phyloP scores from a whole-genome alignment of 1,140 invertebrate genomes.

The Bombus superbus region DNA sequence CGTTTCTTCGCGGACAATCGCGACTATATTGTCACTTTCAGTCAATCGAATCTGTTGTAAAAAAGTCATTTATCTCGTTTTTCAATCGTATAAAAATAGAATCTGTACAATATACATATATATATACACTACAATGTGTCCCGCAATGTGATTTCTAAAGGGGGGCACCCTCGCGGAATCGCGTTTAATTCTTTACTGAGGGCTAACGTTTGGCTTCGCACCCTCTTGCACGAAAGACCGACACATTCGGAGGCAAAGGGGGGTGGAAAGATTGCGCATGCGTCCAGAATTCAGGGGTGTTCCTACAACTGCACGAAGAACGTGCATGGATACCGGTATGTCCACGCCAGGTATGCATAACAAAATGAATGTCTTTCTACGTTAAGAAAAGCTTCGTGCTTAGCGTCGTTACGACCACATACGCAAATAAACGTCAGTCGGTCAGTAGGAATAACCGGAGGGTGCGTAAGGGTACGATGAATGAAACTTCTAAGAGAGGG shows the following conservation, averaged over 20 bases:
- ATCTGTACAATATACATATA: slow-evolving; percentile 14
- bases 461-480: slow-evolving; percentile 44
- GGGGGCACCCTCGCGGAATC: slow-evolving; percentile 64
- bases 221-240: slow-evolving; percentile 42
- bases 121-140: slow-evolving; percentile 33
- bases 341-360: not conserved
- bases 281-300: slow-evolving; percentile 42
- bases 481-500: slow-evolving; percentile 20
- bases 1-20: slow-evolving; percentile 11
- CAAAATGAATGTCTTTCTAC: slow-evolving; percentile 25
- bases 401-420: not conserved
- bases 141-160: slow-evolving; percentile 47
- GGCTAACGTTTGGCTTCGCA: slow-evolving; percentile 62
- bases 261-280: slow-evolving; percentile 61
- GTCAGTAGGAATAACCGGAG: slow-evolving; percentile 47
- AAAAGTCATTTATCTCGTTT: slow-evolving; percentile 57
- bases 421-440: slow-evolving; percentile 38
- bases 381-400: not conserved
- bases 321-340: not conserved
- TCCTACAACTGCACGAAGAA: slow-evolving; percentile 10
- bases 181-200: slow-evolving; percentile 72
- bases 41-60: slow-evolving; percentile 29
- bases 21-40: slow-evolving; percentile 45
- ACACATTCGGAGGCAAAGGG: not conserved
- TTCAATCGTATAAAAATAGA: slow-evolving; percentile 72